Evolutionary conservation across 2,888 invertebrate species (phyloP).

Genomic region (Cryptus armator): DNA sequence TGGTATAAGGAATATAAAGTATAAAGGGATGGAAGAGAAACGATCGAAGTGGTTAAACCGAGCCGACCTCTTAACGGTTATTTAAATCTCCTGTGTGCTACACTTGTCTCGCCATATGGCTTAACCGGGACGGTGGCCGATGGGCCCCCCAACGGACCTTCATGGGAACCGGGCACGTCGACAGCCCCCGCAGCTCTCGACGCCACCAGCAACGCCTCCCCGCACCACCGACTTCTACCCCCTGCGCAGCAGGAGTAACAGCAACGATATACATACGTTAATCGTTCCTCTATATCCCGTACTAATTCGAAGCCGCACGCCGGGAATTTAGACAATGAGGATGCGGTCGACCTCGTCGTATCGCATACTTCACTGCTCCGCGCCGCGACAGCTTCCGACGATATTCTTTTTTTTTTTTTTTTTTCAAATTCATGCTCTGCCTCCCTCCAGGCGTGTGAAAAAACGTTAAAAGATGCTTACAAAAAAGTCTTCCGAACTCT

Average conservation of each 20-base stretch:
- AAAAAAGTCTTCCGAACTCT: background rate
- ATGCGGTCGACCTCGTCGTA: constrained; percentile 66
- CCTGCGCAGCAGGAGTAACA: constrained; percentile 70
- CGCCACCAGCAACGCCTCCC: constrained; percentile 73
- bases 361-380: constrained; percentile 51
- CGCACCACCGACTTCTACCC: constrained; percentile 63
- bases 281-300: constrained; percentile 77
- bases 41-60: constrained; percentile 30
- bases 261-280: constrained; percentile 71
- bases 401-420: constrained; percentile 53
- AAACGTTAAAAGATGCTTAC: constrained; percentile 57
- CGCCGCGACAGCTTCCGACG: constrained; percentile 54
- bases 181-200: constrained; percentile 62
- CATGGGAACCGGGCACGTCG: constrained; percentile 83
- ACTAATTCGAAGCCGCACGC: constrained; percentile 78
- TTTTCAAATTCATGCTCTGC: constrained; percentile 14
- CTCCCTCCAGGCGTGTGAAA: constrained; percentile 64
- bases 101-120: constrained; percentile 84
- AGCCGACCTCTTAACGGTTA: constrained; percentile 82
- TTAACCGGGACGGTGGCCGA: constrained; percentile 68
- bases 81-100: constrained; percentile 83
- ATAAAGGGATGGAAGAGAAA: background rate
- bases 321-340: constrained; percentile 79
- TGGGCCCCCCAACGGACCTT: constrained; percentile 84
- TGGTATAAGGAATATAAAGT: background rate